Percentiles rank a stretch among this genome's conserved stretches.
Evolutionary conservation across 2,888 invertebrate genomes (phyloP).

Genomic region (Herminia tarsipennalis): DNA sequence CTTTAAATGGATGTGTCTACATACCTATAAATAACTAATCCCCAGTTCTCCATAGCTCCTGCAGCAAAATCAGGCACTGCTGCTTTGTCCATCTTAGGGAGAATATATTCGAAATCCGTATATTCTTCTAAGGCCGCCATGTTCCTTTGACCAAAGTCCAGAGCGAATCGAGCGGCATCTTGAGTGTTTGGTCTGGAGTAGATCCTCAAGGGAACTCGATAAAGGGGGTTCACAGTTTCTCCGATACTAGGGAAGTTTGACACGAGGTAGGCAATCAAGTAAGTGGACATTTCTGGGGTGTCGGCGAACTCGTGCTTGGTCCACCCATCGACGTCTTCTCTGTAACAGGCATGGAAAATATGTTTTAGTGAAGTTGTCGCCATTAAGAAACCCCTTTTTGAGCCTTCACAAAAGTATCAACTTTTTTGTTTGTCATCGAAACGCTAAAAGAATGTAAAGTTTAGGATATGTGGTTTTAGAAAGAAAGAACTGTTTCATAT

Average conservation of each 20-base stretch:
- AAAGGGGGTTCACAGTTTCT: slow-evolving; percentile 71
- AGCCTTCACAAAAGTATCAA: no score
- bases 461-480: no score
- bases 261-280: slow-evolving; percentile 92
- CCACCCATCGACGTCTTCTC: slow-evolving; percentile 57
- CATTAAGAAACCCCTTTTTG: no score
- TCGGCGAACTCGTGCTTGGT: slow-evolving; percentile 67
- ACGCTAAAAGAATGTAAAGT: no score
- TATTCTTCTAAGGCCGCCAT: slow-evolving; percentile 69
- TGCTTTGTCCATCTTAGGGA: slow-evolving; percentile 90
- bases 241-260: slow-evolving; percentile 82
- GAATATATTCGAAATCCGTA: slow-evolving; percentile 64
- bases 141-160: slow-evolving; percentile 73
- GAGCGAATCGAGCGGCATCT: slow-evolving; percentile 61
- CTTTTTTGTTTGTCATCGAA: no score
- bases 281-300: slow-evolving; percentile 91
- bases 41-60: slow-evolving; percentile 95
- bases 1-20: no score
- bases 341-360: slow-evolving; percentile 41
- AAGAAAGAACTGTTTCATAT: no score
- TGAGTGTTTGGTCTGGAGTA: slow-evolving; percentile 69
- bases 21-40: slow-evolving; percentile 87
- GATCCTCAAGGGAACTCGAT: slow-evolving; percentile 67
- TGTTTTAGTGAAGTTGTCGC: no score
- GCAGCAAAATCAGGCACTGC: slow-evolving; percentile 92